Conservation (phyloP, 2,888 invertebrate genomes). For the Piscicola geometra region DNA sequence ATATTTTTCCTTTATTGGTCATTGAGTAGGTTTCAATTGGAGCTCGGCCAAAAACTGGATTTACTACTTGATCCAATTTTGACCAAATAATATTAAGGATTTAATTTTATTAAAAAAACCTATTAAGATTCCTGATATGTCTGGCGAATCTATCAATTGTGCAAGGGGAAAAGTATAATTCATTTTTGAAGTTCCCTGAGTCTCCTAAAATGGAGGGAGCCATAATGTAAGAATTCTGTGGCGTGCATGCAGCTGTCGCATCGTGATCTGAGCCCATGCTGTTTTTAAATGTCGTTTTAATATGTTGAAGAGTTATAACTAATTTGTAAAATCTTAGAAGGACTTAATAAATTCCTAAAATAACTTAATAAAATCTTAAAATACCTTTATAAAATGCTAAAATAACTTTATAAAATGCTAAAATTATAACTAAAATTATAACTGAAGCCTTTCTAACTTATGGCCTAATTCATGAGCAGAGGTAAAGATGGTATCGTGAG, state of each 20-base stretch:
- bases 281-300: not conserved
- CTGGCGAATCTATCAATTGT: not conserved
- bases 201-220: not conserved
- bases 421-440: no score
- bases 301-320: not conserved
- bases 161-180: not conserved
- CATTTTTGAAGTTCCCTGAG: not conserved
- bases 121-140: not conserved
- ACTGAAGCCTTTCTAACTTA: not conserved
- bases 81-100: no score
- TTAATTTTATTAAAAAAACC: not conserved
- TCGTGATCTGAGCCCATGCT: not conserved
- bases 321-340: not conserved
- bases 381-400: no score
- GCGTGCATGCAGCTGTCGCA: not conserved
- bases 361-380: not conserved
- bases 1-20: no score
- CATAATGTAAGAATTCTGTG: not conserved
- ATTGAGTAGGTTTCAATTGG: no score
- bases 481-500: not conserved
- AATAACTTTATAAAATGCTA: no score
- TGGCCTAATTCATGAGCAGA: not conserved
- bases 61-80: no score
- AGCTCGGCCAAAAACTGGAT: no score
- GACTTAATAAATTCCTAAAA: not conserved